Percentiles rank a stretch among this genome's conserved stretches.
Conservation (phyloP, 2,888 invertebrate genomes). For the Crematogaster levior region DNA sequence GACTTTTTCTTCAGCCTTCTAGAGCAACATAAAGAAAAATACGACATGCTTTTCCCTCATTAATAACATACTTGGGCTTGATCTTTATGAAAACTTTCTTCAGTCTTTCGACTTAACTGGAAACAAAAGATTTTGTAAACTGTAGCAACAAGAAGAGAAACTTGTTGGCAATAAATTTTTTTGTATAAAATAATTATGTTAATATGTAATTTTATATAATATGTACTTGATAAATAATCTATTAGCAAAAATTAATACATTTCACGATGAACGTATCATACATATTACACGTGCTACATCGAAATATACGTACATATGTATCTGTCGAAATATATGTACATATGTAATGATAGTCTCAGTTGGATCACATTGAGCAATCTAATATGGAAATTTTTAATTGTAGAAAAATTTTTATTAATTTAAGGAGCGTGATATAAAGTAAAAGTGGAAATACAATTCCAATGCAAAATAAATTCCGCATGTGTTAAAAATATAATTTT, state of each 20-base stretch:
- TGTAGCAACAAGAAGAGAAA: not conserved
- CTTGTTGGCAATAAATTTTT: not conserved
- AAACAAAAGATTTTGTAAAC: not conserved
- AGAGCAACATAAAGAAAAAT: slow-evolving; percentile 62
- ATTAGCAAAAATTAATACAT: not conserved
- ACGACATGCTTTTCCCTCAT: slow-evolving; percentile 68
- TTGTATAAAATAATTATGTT: not conserved
- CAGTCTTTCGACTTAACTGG: not conserved
- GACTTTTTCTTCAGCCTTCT: slow-evolving; percentile 67
- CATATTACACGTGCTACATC: no score
- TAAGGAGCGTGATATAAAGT: not conserved
- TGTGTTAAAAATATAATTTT: not conserved
- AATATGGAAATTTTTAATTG: not conserved
- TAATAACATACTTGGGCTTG: slow-evolving; percentile 55
- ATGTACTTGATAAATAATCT: not conserved
- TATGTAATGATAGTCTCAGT: not conserved
- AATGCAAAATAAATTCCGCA: not conserved
- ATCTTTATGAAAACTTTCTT: slow-evolving; percentile 44
- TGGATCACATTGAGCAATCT: not conserved
- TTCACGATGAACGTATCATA: not conserved
- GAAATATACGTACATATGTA: no score
- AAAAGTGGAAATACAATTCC: not conserved
- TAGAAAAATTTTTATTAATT: not conserved
- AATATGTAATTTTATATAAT: no score
- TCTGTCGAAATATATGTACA: not conserved